Evolutionary conservation across 1,140 invertebrate species (phyloP).

Genomic region (Drosophila pectinifera): DNA sequence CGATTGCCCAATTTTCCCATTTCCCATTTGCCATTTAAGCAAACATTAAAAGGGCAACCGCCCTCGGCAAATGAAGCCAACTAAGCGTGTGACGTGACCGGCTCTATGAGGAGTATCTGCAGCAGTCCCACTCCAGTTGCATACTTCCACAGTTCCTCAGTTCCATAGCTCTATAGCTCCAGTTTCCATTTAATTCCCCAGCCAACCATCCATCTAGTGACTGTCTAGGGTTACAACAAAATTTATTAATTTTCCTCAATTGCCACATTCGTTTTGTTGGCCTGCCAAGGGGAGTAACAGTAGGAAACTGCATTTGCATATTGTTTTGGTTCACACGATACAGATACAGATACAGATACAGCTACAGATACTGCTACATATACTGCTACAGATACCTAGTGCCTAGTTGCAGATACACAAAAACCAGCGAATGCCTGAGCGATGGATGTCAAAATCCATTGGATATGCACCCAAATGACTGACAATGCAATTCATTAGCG

Average conservation of each 20-base stretch:
- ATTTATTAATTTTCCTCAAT: slow-evolving; percentile 70
- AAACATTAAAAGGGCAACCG: slow-evolving; percentile 55
- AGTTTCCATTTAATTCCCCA: slow-evolving; percentile 46
- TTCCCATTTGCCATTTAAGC: slow-evolving; percentile 43
- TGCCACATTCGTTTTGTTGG: slow-evolving; percentile 59
- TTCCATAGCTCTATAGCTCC: slow-evolving; percentile 33
- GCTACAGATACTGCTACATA: slow-evolving; percentile 18
- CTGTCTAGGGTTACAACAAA: slow-evolving; percentile 62
- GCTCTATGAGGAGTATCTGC: slow-evolving; percentile 29
- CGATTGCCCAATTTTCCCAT: background rate
- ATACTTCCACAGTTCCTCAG: background rate
- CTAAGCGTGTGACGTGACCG: slow-evolving; percentile 73
- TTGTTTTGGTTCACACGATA: slow-evolving; percentile 66
- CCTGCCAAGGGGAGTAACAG: slow-evolving; percentile 27
- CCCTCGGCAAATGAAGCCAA: slow-evolving; percentile 68
- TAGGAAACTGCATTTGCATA: slow-evolving; percentile 53
- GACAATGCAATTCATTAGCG: slow-evolving; percentile 76
- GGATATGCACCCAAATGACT: slow-evolving; percentile 63
- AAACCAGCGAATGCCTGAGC: slow-evolving; percentile 25
- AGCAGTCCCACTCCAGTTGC: slow-evolving; percentile 12
- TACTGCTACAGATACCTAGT: slow-evolving; percentile 18
- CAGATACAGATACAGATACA: slow-evolving; percentile 18
- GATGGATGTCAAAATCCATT: slow-evolving; percentile 65
- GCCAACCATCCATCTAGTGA: background rate
- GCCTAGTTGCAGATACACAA: slow-evolving; percentile 5